Conservation (phyloP, 2,888 invertebrate genomes). For the Gibbula magus region DNA sequence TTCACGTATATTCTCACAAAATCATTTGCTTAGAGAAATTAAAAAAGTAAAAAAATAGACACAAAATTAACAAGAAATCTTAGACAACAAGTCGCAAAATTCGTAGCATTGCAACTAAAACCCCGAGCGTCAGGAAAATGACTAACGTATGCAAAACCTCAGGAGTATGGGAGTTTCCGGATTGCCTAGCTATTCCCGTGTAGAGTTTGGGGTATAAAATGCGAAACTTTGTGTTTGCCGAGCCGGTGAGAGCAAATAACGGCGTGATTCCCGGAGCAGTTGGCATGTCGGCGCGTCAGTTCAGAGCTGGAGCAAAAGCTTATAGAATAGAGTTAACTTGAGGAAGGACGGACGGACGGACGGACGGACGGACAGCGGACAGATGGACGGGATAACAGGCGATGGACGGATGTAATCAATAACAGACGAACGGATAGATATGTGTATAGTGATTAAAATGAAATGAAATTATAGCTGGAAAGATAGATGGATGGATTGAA, state of each 20-base stretch:
- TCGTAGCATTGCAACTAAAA: neutral
- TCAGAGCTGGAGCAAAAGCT: neutral
- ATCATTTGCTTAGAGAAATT: too few relatives aligned
- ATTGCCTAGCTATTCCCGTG: conserved; percentile 3
- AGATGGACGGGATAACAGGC: neutral
- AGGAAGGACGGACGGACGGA: neutral
- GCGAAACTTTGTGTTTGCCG: conserved; percentile 19
- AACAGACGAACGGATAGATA: too few relatives aligned
- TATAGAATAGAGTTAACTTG: neutral
- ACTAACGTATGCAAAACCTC: conserved; percentile 11
- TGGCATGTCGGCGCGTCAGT: conserved; percentile 31
- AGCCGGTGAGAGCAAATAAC: conserved; percentile 31
- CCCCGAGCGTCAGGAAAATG: neutral
- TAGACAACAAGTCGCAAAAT: neutral
- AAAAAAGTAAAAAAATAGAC: too few relatives aligned
- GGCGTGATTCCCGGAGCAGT: conserved; percentile 30
- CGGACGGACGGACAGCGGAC: neutral
- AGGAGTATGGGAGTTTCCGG: conserved; percentile 19
- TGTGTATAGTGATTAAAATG: too few relatives aligned
- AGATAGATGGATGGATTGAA: neutral
- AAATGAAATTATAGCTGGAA: too few relatives aligned
- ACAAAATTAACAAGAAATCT: too few relatives aligned
- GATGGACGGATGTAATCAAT: too few relatives aligned
- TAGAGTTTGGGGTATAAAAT: conserved; percentile 7
- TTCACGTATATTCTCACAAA: too few relatives aligned